Conservation (phyloP, 2,113 vertebrate species). For the Daubentonia madagascariensis region DNA sequence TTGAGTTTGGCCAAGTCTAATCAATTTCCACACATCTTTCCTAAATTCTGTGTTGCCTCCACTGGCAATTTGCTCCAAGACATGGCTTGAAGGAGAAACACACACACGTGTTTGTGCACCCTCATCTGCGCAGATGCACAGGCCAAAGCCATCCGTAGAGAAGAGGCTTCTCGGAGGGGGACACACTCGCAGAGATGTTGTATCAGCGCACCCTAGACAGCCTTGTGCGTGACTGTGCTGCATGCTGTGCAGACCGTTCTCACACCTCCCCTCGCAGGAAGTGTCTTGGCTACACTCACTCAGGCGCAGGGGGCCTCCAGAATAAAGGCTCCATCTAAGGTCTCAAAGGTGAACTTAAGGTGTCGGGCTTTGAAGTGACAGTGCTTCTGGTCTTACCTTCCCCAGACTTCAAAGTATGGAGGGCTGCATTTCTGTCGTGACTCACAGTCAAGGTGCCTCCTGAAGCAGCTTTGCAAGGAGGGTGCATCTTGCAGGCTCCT, state of each 20-base stretch:
- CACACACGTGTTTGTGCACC: fast-evolving
- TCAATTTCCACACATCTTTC: background rate
- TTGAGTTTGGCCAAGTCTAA: too few relatives aligned
- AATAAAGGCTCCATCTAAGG: background rate
- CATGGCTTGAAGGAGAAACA: background rate
- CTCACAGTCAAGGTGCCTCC: fast-evolving
- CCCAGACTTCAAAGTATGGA: background rate
- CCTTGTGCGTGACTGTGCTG: background rate
- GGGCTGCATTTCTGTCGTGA: background rate
- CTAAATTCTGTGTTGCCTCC: background rate
- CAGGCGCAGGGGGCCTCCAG: background rate
- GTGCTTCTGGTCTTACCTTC: background rate
- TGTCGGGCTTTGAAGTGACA: background rate
- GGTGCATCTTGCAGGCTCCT: background rate
- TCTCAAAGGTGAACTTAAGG: background rate
- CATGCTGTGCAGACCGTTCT: fast-evolving
- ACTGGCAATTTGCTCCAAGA: background rate
- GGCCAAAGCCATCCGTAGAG: too few relatives aligned
- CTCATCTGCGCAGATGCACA: fast-evolving
- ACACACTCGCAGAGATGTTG: fast-evolving
- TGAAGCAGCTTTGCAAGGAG: background rate
- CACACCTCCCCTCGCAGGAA: background rate
- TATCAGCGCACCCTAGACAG: fast-evolving
- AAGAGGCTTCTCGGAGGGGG: background rate
- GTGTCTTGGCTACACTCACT: background rate